Conservation (phyloP, 2,113 vertebrate species). For the Serinus canaria region DNA sequence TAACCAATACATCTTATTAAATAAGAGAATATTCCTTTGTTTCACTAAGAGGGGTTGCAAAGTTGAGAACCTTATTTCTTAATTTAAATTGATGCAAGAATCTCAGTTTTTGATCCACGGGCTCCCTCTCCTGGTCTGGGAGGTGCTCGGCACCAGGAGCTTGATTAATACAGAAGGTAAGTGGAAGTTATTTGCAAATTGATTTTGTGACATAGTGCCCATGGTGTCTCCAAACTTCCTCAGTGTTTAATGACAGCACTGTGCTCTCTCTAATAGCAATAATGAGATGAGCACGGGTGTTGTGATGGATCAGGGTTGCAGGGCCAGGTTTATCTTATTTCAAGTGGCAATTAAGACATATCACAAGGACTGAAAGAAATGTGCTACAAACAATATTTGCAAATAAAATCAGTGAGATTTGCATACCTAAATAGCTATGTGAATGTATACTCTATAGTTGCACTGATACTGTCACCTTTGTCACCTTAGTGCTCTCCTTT, state of each 20-base stretch:
- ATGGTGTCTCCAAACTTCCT: not conserved
- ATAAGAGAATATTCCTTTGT: not conserved
- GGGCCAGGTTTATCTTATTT: not conserved
- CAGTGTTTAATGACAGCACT: not conserved
- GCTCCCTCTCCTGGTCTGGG: constrained; percentile 54
- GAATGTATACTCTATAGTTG: not conserved
- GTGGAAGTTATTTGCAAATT: not conserved
- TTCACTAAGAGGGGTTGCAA: not conserved
- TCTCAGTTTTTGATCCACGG: constrained; percentile 8
- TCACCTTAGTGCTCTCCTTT: not conserved
- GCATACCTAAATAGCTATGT: not conserved
- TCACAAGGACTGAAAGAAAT: not conserved
- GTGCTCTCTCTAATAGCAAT: not conserved
- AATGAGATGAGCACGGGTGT: not conserved
- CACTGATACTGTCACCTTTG: not conserved
- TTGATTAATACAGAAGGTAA: not conserved
- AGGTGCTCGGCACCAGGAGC: not conserved
- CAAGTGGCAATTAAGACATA: not conserved
- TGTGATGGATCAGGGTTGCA: not conserved
- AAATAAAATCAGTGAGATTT: not conserved
- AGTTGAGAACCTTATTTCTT: not conserved
- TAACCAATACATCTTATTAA: not conserved
- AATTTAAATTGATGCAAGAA: not conserved
- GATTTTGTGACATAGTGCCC: not conserved
- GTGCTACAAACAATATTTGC: not conserved